Percentiles rank a stretch among this genome's conserved stretches.
Conservation (phyloP, 1,140 invertebrate genomes). For the Zaprionus capensis region DNA sequence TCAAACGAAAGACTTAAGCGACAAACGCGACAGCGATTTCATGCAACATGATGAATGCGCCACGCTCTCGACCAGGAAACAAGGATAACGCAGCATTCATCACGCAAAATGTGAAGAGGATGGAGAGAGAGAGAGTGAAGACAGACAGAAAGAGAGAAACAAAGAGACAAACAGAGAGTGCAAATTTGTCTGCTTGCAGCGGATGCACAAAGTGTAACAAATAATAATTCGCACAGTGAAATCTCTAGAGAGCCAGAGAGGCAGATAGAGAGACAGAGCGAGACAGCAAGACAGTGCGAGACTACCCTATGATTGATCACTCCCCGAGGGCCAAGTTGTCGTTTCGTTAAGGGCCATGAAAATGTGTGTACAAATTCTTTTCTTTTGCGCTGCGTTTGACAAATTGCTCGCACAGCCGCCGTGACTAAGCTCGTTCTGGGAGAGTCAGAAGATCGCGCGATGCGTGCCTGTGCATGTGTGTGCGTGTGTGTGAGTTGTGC, state of each 20-base stretch:
- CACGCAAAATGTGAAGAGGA: not conserved
- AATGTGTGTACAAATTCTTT: slow-evolving; percentile 60
- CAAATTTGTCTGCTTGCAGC: not conserved
- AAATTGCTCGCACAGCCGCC: slow-evolving; percentile 63
- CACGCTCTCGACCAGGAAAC: slow-evolving; percentile 26
- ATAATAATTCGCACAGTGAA: slow-evolving; percentile 57
- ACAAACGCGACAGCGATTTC: slow-evolving; percentile 63
- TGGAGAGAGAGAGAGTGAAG: no score
- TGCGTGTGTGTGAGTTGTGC: slow-evolving; percentile 8
- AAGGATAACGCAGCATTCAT: slow-evolving; percentile 23
- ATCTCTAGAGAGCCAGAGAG: not conserved
- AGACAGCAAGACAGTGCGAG: not conserved
- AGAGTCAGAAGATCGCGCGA: slow-evolving; percentile 39
- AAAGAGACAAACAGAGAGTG: not conserved
- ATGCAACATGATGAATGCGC: slow-evolving; percentile 64
- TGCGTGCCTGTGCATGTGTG: slow-evolving; percentile 38
- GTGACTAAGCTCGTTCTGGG: slow-evolving; percentile 71
- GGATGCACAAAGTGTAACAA: slow-evolving; percentile 63
- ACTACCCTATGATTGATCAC: slow-evolving; percentile 71
- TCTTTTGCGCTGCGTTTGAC: slow-evolving; percentile 58
- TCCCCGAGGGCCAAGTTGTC: slow-evolving; percentile 68
- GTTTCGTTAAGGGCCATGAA: slow-evolving; percentile 55
- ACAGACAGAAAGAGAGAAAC: not conserved
- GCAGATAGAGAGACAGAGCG: not conserved
- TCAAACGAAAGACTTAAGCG: slow-evolving; percentile 80